A percentile compares a stretch with the other conserved stretches of the same genome.
Conservation (phyloP, 2,797 vertebrate genomes). For the Anguilla pacifica region DNA sequence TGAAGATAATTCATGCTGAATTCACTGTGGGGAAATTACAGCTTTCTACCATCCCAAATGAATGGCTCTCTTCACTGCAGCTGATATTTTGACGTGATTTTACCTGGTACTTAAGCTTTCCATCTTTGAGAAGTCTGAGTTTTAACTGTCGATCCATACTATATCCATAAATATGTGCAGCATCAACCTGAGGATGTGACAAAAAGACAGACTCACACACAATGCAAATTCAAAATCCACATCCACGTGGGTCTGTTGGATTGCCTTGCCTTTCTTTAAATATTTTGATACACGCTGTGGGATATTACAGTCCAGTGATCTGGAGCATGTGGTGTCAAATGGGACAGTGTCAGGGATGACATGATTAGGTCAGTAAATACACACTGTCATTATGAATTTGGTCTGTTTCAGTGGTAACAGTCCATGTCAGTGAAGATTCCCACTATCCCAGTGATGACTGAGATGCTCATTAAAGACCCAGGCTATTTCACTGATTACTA, state of each 20-base stretch:
- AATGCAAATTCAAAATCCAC: neutral
- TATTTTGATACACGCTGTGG: neutral
- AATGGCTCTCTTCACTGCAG: neutral
- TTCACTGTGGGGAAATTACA: neutral
- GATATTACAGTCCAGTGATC: neutral
- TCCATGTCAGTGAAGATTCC: neutral
- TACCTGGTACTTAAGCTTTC: constrained; percentile 95
- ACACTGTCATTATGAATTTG: neutral
- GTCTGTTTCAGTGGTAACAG: neutral
- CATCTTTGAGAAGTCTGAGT: constrained; percentile 84
- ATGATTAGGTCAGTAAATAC: neutral
- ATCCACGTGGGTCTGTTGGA: neutral
- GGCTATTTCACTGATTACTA: neutral
- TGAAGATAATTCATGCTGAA: neutral
- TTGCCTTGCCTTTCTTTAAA: neutral
- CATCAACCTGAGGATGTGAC: constrained; percentile 79
- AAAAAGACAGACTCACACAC: neutral
- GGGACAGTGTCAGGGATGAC: neutral
- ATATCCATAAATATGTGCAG: constrained; percentile 87
- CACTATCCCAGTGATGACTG: neutral
- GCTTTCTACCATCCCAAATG: neutral
- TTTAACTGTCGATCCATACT: constrained; percentile 80
- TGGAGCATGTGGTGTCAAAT: neutral
- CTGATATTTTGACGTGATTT: neutral
- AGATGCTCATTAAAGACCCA: neutral